Evolutionary conservation across 2,113 vertebrate genomes (phyloP).

Genomic region (Arvicanthis niloticus): DNA sequence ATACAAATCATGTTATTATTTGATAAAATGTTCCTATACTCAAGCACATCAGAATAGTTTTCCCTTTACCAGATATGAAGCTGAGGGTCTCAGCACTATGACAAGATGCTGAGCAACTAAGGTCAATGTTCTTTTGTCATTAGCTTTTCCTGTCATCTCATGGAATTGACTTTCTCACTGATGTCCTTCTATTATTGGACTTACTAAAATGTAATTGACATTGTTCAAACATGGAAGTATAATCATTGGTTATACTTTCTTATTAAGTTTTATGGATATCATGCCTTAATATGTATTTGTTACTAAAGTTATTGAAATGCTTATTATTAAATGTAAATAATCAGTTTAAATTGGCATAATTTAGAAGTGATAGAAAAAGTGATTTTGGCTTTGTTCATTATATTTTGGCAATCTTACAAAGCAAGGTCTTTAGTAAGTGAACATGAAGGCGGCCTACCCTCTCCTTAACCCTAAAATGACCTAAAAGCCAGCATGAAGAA

Average conservation of each 20-base stretch:
- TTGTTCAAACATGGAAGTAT: neutral
- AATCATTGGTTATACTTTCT: neutral
- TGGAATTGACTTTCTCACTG: neutral
- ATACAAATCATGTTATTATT: neutral
- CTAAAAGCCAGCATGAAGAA: accelerated
- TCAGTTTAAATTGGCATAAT: neutral
- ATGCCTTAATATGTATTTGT: neutral
- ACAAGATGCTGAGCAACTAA: neutral
- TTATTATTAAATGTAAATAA: neutral
- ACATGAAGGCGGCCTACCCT: neutral
- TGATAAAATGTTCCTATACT: neutral
- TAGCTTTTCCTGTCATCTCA: neutral
- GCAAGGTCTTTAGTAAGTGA: neutral
- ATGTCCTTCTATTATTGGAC: neutral
- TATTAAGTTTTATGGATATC: neutral
- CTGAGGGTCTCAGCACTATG: neutral
- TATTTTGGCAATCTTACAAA: neutral
- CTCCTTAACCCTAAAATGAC: neutral
- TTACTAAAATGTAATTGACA: neutral
- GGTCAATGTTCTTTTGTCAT: neutral
- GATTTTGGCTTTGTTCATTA: neutral
- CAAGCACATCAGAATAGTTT: neutral
- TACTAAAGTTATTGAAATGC: neutral
- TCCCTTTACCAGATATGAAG: neutral
- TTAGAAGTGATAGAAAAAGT: neutral